These are phyloP conservation scores for Ips typographus DNA, from an alignment of 1,140 invertebrate genomes.

Conservation along the genomic window DNA sequence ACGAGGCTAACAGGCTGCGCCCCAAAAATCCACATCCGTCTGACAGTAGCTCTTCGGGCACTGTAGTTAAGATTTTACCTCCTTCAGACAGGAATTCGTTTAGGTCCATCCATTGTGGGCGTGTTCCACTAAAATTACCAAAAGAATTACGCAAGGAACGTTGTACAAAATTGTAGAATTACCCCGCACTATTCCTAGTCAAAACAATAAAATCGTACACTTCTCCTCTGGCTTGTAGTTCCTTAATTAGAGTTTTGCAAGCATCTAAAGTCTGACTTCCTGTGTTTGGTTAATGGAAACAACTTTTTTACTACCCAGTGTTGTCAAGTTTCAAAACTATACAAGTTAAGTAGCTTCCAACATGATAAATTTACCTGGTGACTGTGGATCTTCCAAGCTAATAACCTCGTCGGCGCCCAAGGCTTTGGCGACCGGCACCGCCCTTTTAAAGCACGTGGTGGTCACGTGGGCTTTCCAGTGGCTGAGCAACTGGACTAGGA, in stretches of 20 bases:
- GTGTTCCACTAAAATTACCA: too few species aligned
- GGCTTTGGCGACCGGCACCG: conserved; percentile 57
- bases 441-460: conserved; percentile 57
- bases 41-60: conserved; percentile 55
- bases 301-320: too few species aligned
- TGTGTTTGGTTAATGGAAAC: too few species aligned
- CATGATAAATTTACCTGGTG: not conserved
- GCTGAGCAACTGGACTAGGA: conserved; percentile 70
- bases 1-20: conserved; percentile 54
- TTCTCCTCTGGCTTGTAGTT: conserved; percentile 41
- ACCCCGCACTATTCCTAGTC: conserved; percentile 28
- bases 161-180: not conserved
- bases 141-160: too few species aligned
- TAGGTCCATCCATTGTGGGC: conserved; percentile 29
- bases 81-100: conserved; percentile 37
- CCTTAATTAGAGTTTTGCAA: conserved; percentile 42
- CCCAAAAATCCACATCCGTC: conserved; percentile 60
- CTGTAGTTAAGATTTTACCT: conserved; percentile 41
- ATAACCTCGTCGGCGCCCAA: conserved; percentile 61
- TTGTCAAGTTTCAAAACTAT: too few species aligned
- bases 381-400: conserved; percentile 9
- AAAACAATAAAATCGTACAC: conserved; percentile 55
- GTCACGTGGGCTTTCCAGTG: conserved; percentile 66
- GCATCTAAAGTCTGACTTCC: not conserved
- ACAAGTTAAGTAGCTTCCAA: too few species aligned